These are phyloP conservation scores for Herminia tarsipennalis DNA, from an alignment of 2,888 invertebrate species.

Conservation along the genomic window DNA sequence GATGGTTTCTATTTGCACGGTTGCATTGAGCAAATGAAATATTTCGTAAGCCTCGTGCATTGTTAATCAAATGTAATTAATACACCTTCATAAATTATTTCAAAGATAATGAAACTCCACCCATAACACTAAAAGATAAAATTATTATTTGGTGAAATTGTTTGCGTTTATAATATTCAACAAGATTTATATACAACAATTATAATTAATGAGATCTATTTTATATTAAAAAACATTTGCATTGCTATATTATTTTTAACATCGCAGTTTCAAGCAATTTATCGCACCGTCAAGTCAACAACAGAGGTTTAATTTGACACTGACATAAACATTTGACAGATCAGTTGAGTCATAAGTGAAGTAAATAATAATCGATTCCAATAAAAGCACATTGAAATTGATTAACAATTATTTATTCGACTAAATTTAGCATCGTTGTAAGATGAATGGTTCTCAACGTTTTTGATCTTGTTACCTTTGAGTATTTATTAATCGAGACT, in stretches of 20 bases:
- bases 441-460: no score
- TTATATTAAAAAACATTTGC: neutral
- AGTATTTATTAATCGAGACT: no score
- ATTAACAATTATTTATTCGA: no score
- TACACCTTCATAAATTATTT: neutral
- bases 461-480: no score
- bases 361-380: no score
- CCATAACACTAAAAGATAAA: neutral
- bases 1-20: conserved; percentile 96
- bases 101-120: conserved; percentile 1
- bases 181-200: no score
- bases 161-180: neutral
- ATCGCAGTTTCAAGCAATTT: neutral
- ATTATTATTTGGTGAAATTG: neutral
- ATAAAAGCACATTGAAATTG: no score
- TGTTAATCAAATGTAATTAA: conserved; percentile 23
- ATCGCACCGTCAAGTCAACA: no score
- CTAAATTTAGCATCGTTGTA: no score
- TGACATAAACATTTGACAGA: no score
- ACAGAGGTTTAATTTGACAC: no score
- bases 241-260: neutral
- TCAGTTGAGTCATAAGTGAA: no score
- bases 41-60: conserved; percentile 96
- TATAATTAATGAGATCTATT: neutral
- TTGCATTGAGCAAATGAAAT: conserved; percentile 92